These are phyloP conservation scores for Scrobipalpa atriplicella DNA, from an alignment of 2,888 invertebrate genomes.

Conservation along the genomic window DNA sequence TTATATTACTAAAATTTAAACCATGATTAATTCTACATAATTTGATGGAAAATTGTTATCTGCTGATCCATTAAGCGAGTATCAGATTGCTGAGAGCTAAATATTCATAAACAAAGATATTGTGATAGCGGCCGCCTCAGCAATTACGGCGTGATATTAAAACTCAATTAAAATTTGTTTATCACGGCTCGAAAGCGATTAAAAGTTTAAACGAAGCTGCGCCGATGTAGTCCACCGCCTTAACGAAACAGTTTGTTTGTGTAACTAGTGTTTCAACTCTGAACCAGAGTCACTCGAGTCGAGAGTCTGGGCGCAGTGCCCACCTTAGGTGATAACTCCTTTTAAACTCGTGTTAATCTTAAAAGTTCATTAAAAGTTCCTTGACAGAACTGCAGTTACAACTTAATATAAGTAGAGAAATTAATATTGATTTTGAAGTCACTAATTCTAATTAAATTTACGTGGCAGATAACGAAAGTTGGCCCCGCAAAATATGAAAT, in stretches of 20 bases:
- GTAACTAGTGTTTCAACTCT: conserved; percentile 61
- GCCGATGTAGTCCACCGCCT: conserved; percentile 66
- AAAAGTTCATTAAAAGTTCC: conserved; percentile 34
- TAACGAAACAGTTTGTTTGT: conserved; percentile 75
- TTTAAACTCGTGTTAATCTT: neutral
- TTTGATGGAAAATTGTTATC: conserved; percentile 19
- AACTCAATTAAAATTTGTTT: conserved; percentile 83
- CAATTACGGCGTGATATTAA: conserved; percentile 78
- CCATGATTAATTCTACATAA: conserved; percentile 2
- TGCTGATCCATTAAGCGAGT: conserved; percentile 3
- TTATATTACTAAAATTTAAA: neutral
- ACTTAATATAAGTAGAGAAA: too few species aligned
- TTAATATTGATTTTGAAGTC: conserved; percentile 63
- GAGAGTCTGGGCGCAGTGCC: neutral
- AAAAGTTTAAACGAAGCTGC: conserved; percentile 59
- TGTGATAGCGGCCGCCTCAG: conserved; percentile 72
- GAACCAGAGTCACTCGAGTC: neutral
- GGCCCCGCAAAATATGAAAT: too few species aligned
- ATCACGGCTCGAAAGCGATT: conserved; percentile 81
- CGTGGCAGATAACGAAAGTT: too few species aligned
- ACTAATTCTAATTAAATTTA: too few species aligned
- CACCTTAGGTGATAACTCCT: neutral
- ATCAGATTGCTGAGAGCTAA: conserved; percentile 47
- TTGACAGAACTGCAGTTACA: conserved; percentile 81
- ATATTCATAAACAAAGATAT: conserved; percentile 74